Base-by-base conservation (phyloP, 2,888 invertebrate genomes). In the Caradrina clavipalpis region DNA sequence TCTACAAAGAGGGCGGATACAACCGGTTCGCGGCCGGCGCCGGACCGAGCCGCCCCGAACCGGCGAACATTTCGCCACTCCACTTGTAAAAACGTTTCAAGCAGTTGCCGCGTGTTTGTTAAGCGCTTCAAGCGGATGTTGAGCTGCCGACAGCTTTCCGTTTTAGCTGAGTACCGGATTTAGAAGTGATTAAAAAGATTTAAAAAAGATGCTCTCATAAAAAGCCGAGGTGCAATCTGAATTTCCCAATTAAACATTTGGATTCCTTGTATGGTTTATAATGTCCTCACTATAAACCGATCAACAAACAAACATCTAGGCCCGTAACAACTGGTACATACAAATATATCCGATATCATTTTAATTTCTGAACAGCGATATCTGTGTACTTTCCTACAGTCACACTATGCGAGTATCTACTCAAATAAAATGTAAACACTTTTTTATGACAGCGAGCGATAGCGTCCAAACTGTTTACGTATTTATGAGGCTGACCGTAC, bases 401-500 rank as follows among this genome's bases (percentile, higher is more conserved):
- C 62, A 31, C 19, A 15, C 39, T 11, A 17, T 26, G 47, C 21
- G 50, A 50, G 49, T 51, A 53, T 53, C 56, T 47, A 51, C 61
- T 59, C 26, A 5, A 50, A 78, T 57, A 63, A 78, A 65, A 75
- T 51, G 70, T 70, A 51, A 78, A 61, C 58, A 72, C 49, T 76
- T 82, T 73, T 81, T 81, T 80, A 72, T 73, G 55, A 60, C 62
- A 54, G 13, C 26, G 54, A 59, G 61, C 69, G 73, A 79, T 73
- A 69, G 63, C 75, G 57, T 55, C n/a, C 21, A 67, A 80, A 68
- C 63, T 76, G 73, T 80, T 82, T 78, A 76, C 65, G 72, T 73
- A 80, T 83, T 83, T 78, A 82, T 80, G 76, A 73, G 54, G 71
- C 69, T 54, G 76, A 78, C 80, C 80, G 76, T 84, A 82, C 75